These are phyloP conservation scores for Troides aeacus DNA, from an alignment of 2,888 invertebrate species.

Conservation along the genomic window DNA sequence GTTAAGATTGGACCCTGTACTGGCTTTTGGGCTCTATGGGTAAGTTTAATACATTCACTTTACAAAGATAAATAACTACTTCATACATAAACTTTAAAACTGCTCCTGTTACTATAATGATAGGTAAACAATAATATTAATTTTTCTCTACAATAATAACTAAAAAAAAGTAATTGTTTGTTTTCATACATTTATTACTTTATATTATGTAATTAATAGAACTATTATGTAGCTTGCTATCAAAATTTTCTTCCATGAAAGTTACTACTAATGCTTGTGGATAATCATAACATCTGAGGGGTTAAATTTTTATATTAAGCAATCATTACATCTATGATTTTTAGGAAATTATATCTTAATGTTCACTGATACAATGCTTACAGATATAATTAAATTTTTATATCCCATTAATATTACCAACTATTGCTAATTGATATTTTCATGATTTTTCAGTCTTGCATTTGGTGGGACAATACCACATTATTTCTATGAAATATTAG, in stretches of 20 bases:
- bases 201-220: too few species aligned
- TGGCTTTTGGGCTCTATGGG: constrained; percentile 89
- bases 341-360: too few species aligned
- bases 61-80: not conserved
- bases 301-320: too few species aligned
- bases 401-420: not conserved
- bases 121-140: too few species aligned
- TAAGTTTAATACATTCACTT: constrained; percentile 54
- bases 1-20: constrained; percentile 83
- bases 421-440: not conserved
- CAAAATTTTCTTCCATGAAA: too few species aligned
- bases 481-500: constrained; percentile 85
- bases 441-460: constrained; percentile 46
- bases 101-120: too few species aligned
- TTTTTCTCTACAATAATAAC: not conserved
- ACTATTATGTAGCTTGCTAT: too few species aligned
- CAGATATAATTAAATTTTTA: not conserved
- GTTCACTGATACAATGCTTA: too few species aligned
- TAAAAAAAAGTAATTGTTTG: not conserved
- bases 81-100: not conserved
- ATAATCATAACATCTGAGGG: too few species aligned
- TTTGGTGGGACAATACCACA: constrained; percentile 91
- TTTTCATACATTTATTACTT: not conserved
- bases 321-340: too few species aligned
- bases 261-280: too few species aligned